phyloP scores from a whole-genome alignment of 1,140 invertebrate species.

The Drosophila virilis region DNA sequence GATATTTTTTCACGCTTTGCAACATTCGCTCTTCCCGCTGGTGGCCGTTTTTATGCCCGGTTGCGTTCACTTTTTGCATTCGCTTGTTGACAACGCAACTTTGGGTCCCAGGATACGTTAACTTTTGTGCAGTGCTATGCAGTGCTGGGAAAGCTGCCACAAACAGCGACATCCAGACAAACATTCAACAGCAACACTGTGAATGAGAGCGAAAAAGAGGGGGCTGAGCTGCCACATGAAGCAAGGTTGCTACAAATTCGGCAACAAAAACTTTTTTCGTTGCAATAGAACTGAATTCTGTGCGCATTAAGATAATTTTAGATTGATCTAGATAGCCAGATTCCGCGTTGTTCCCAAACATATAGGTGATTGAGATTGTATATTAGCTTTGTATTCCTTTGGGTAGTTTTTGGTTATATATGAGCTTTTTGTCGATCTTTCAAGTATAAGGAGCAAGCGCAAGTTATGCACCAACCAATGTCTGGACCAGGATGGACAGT shows the following conservation, averaged over 20 bases:
- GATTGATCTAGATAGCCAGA: neutral
- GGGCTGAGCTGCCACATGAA: slow-evolving; percentile 11
- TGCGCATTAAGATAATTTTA: neutral
- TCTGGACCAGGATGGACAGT: too few relatives aligned
- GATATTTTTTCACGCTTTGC: slow-evolving; percentile 78
- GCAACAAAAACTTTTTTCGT: slow-evolving; percentile 32
- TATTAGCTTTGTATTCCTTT: too few relatives aligned
- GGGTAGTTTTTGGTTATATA: too few relatives aligned
- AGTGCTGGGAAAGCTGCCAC: slow-evolving; percentile 75
- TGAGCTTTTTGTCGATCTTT: too few relatives aligned
- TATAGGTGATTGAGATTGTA: too few relatives aligned
- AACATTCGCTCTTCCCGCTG: slow-evolving; percentile 28
- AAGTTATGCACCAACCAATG: too few relatives aligned
- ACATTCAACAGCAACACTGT: slow-evolving; percentile 41
- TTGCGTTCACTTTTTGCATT: slow-evolving; percentile 58
- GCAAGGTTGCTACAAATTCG: slow-evolving; percentile 26
- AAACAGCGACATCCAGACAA: slow-evolving; percentile 61
- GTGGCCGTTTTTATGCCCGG: slow-evolving; percentile 55
- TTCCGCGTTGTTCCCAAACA: too few relatives aligned
- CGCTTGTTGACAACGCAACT: slow-evolving; percentile 77
- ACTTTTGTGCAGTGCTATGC: slow-evolving; percentile 66
- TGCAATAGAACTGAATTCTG: slow-evolving; percentile 35
- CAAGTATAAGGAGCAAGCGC: too few relatives aligned
- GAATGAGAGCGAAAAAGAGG: neutral
- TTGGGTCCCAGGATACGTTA: slow-evolving; percentile 76